phyloP scores from a whole-genome alignment of 30 jellyfish, hydroid and myxozoan genomes.

The Hydractinia symbiolongicarpus region DNA sequence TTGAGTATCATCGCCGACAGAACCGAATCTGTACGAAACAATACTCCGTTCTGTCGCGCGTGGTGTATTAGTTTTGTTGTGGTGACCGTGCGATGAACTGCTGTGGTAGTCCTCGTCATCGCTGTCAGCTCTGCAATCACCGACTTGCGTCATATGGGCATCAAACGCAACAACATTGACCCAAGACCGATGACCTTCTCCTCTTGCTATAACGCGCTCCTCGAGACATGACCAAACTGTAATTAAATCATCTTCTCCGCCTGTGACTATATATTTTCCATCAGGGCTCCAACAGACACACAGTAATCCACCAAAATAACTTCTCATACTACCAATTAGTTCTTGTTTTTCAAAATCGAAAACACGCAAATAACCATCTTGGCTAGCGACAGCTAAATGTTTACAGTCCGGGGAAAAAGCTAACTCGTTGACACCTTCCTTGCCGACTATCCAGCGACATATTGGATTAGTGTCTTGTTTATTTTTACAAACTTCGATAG shows the following conservation, averaged over 20 bases:
- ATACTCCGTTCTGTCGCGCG: constrained; percentile 12
- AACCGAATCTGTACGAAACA: constrained; percentile 79
- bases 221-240: constrained; percentile 94
- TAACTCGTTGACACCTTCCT: constrained; percentile 71
- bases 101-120: constrained; percentile 67
- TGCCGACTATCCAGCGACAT: constrained; percentile 77
- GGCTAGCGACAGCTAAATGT: constrained; percentile 76
- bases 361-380: constrained; percentile 85
- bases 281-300: constrained; percentile 98
- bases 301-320: constrained; percentile 88
- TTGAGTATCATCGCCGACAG: constrained; percentile 97
- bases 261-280: constrained; percentile 85
- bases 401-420: constrained; percentile 91
- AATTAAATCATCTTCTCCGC: constrained; percentile 92
- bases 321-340: constrained; percentile 72
- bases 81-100: constrained; percentile 6
- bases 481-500: constrained; percentile 58
- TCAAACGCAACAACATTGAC: constrained; percentile 88
- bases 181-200: constrained; percentile 97
- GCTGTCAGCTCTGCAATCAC: constrained; percentile 47
- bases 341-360: constrained; percentile 85
- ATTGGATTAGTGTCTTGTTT: constrained; percentile 64
- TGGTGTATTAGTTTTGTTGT: not conserved
- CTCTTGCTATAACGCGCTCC: constrained; percentile 87
- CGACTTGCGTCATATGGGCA: constrained; percentile 73